A percentile compares a stretch with the other conserved stretches of the same genome.
These are phyloP conservation scores for Solea senegalensis DNA, from an alignment of 2,113 vertebrate species.

Conservation along the genomic window DNA sequence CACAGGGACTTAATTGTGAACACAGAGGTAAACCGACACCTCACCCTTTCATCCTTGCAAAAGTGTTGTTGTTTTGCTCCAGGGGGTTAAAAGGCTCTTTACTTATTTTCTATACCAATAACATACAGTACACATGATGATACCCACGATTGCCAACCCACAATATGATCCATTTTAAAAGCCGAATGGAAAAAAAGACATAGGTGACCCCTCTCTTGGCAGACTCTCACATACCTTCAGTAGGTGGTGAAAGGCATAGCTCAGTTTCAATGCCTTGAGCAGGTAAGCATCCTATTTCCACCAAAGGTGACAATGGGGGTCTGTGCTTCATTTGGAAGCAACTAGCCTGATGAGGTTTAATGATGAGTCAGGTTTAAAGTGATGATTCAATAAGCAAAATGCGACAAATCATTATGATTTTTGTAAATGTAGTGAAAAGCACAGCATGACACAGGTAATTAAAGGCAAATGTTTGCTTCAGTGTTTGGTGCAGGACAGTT, in stretches of 20 bases:
- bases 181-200: neutral
- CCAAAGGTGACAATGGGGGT: conserved; percentile 50
- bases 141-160: conserved; percentile 19
- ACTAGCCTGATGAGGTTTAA: conserved; percentile 38
- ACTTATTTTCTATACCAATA: conserved; percentile 39
- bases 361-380: conserved; percentile 31
- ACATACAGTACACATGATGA: conserved; percentile 12
- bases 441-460: too few relatives aligned
- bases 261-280: conserved; percentile 55
- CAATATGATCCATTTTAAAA: conserved; percentile 40
- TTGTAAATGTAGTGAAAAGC: too few relatives aligned
- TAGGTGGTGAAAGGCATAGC: conserved; percentile 48
- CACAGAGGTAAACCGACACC: conserved; percentile 69
- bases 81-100: conserved; percentile 17
- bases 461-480: neutral
- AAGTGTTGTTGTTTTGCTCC: conserved; percentile 63
- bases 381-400: neutral
- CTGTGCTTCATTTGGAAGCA: conserved; percentile 50
- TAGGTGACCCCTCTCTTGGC: conserved; percentile 33
- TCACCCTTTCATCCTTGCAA: conserved; percentile 65
- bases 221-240: conserved; percentile 28
- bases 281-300: conserved; percentile 51
- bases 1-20: conserved; percentile 66
- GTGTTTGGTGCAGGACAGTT: too few relatives aligned
- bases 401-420: too few relatives aligned